Evolutionary conservation across 2,113 vertebrate species (phyloP), one percentile per base, ranked within the genome.

Genomic region (Microtus pennsylvanicus): DNA sequence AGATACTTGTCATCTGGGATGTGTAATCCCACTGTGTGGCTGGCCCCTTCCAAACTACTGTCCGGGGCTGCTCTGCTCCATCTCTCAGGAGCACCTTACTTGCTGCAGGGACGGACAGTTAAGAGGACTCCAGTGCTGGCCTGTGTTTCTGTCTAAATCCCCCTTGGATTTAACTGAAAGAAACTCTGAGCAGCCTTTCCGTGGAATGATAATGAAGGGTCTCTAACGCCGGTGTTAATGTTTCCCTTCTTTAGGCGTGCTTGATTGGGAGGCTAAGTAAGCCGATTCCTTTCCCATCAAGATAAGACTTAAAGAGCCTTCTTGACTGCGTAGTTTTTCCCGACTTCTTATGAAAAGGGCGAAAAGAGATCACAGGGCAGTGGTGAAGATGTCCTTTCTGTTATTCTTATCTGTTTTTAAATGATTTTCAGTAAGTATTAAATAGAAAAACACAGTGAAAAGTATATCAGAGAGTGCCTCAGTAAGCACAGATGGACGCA

Each of bases 281-380:
- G 75, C 94, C 75, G 89, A 97, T 82, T 95, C 67, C 45, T 93
- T 96, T 95, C 95, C 88, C 87, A 96, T 97, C 97, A 78, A 97
- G 97, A 97, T 97, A 97, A 96, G 94, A 76, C 83, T 92, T 95
- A 93, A 95, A 95, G 96, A 94, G 86, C 67, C 76, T 95, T 90
- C 95, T 94, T 45, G 81, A 45, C 91, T 92, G 90, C 90, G 86
- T 90, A 86, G 8, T 69, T 96, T 50, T 86, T 72, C 58, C 58
- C 65, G 55, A 55, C 28, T 72, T 85, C 61, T 95, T 16, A 9
- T 10, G 42, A 65, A 90, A 94, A 76, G 93, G 77, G 35, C 19
- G 21, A 86, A 77, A 76, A 89, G 76, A 90, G 89, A 82, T 67
- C 19, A 65, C 22, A 69, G 88, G 67, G 77, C 28, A 1, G 3